Evolutionary conservation across 2,797 vertebrate genomes (phyloP).

Genomic region (Lagocephalus sceleratus): DNA sequence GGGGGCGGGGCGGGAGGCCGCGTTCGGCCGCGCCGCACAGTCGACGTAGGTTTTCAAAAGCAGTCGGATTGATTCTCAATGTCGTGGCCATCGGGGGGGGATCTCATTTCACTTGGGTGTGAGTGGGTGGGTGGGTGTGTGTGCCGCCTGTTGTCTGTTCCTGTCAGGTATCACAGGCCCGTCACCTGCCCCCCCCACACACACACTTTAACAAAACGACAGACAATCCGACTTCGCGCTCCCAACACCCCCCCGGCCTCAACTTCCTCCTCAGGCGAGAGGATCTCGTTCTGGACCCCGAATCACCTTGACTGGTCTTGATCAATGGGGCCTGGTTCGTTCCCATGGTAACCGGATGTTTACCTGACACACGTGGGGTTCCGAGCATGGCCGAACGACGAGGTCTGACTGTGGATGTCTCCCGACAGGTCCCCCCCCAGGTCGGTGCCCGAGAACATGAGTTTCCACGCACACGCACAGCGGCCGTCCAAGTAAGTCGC

Average conservation of each 20-base stretch:
- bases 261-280: too few species aligned
- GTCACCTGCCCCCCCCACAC: conserved; percentile 56
- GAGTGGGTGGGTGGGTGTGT: conserved; percentile 21
- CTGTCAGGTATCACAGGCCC: conserved; percentile 47
- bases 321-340: too few species aligned
- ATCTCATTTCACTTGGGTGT: conserved; percentile 55
- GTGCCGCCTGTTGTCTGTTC: conserved; percentile 37
- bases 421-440: conserved; percentile 40
- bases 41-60: too few species aligned
- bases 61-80: too few species aligned
- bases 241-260: too few species aligned
- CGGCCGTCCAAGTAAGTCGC: conserved; percentile 70
- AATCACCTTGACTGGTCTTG: too few species aligned
- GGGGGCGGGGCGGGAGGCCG: too few species aligned
- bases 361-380: too few species aligned
- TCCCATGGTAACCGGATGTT: too few species aligned
- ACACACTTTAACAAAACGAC: conserved; percentile 4
- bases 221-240: too few species aligned
- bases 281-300: too few species aligned
- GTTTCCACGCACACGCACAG: conserved; percentile 48
- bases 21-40: too few species aligned
- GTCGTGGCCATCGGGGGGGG: background rate
- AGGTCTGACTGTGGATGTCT: conserved; percentile 11
- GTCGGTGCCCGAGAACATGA: conserved; percentile 76
- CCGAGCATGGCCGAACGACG: conserved; percentile 12